Base-by-base conservation (phyloP, 2,888 invertebrate species). In the Leptinotarsa juncta region DNA sequence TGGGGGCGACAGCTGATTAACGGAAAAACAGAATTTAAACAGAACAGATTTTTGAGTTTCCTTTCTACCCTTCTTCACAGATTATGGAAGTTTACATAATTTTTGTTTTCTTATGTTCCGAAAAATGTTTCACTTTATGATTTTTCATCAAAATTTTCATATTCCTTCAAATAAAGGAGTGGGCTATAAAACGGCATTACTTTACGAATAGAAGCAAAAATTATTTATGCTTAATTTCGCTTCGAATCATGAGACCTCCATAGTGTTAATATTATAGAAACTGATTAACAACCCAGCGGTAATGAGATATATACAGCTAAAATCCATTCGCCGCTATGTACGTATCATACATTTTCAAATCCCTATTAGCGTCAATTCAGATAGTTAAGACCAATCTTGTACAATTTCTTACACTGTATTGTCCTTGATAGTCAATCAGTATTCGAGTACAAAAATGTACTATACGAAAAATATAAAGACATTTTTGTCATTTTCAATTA, bases 321-420 rank as follows among this genome's bases (percentile, higher is more conserved):
- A 57, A 26, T 57, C 57, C 15, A 57, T 57, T 57, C 57, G 20
- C 57, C 4, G 23, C 57, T 23, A 4, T 12, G 57, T 57, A 57
- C 57, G 23, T 26, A 57, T 57, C 23, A 57, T 15, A 57, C 18
- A 15, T 26, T 57, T 57, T 57, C 57, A 57, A 57, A 57, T 57
- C 14, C 57, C 20, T 57, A 20, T 57, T 57, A 57, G 23, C 57
- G 23, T 57, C 57, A 57, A 57, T 57, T 57, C 57, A 57, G 26
- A 57, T 57, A 57, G 57, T 57, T 57, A 57, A 57, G 23, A 15
- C 57, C 57, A 57, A 57, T 57, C 57, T 57, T 57, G 23, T 57
- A 12, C 26, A 23, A 57, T 57, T 23, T 57, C 57, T 57, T 57
- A 20, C 4, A 26, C 23, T 57, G 3, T 57, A 57, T 26, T 57